These are phyloP conservation scores for Chiloscyllium plagiosum DNA, from an alignment of 2,113 vertebrate genomes.

Conservation along the genomic window DNA sequence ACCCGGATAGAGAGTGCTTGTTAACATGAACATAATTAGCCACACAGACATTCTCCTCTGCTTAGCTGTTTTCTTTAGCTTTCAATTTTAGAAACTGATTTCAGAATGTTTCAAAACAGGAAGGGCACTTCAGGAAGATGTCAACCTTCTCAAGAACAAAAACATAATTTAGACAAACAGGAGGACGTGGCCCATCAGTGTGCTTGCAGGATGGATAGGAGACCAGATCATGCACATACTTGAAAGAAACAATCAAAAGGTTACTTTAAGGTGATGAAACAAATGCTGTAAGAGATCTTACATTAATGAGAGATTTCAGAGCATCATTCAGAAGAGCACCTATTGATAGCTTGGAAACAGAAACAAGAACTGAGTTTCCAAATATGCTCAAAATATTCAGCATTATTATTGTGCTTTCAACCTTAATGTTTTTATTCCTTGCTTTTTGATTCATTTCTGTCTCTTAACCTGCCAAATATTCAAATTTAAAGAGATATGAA, in stretches of 20 bases:
- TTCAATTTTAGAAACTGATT: constrained; percentile 29
- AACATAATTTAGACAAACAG: constrained; percentile 13
- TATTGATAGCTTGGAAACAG: neutral
- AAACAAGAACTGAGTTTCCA: neutral
- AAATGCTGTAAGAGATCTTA: neutral
- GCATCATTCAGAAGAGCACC: neutral
- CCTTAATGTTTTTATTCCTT: neutral
- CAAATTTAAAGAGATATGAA: neutral
- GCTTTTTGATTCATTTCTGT: neutral
- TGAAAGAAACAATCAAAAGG: constrained; percentile 14
- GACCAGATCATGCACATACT: neutral
- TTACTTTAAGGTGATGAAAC: neutral
- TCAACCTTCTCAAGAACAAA: constrained; percentile 18
- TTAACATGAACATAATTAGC: neutral
- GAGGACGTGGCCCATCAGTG: constrained; percentile 5
- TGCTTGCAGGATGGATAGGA: neutral
- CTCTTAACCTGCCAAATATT: neutral
- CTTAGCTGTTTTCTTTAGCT: neutral
- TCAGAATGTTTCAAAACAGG: constrained; percentile 18
- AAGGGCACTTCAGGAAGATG: constrained; percentile 24
- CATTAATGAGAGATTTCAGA: neutral
- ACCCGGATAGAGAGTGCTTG: neutral
- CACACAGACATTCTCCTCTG: neutral
- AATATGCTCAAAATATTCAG: neutral
- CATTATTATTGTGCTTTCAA: neutral